Evolutionary conservation across 2,113 vertebrate genomes (phyloP), one percentile per base, ranked within the genome.

Genomic region (Collichthys lucidus): DNA sequence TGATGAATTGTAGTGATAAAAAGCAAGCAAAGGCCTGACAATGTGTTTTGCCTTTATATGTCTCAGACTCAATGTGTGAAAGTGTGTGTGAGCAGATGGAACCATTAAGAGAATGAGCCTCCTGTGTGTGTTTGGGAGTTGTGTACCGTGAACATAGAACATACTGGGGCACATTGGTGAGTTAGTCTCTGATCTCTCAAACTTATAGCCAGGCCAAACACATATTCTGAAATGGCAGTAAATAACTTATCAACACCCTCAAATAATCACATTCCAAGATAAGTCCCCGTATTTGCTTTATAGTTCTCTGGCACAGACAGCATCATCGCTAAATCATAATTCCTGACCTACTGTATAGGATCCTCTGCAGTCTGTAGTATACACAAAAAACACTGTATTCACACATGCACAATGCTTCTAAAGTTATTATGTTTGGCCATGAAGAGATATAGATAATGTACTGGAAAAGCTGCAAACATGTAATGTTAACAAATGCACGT

Each of bases 21-120:
- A 29, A 3, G 1, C 12, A 62, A 77, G 60, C 14, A 73, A 71
- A 62, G 55, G 31, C 53, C 20, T 75, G 40, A 80, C 35, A 52
- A 12, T 70, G 70, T 60, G 77, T 79, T 77, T 68, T 50, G 49
- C 52, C 17, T 85, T 72, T 69, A 11, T 79, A 40, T 57, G 72
- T 83, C 47, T 56, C 56, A 46, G 55, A 49, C 40, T 74, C 52
- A 77, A 47, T 61, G 82, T 81, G 80, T 79, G 55, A 61, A 76
- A 63, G 77, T 77, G 62, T 76, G 74, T 62, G 49, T 62, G 62
- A 83, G 72, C 96, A 97, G 96, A 97, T 97, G 97, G 96, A 95
- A 95, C 94, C 95, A 97, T 97, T 96, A 96, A 96, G 95, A 95
- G 94, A 96, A 96, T 96, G 96, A 95, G 95, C 94, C 95, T 95